Conservation (phyloP, 2,797 vertebrate genomes). For the Anguilla pacifica region DNA sequence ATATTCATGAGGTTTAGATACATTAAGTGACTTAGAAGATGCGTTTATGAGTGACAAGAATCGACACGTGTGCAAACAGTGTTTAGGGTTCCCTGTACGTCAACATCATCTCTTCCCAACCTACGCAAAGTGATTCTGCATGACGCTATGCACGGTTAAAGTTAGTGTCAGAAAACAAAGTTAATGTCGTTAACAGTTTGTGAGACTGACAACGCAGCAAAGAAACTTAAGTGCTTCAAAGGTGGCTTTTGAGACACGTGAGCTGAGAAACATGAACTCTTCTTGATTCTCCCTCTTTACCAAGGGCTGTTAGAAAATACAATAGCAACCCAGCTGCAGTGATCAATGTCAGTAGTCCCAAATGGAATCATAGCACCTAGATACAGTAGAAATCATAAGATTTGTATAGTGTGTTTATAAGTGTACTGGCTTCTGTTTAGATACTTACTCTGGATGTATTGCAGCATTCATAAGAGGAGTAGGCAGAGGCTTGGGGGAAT, state of each 20-base stretch:
- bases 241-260: background rate
- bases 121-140: background rate
- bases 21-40: background rate
- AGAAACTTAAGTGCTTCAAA: background rate
- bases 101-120: background rate
- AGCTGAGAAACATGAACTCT: background rate
- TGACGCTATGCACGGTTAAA: background rate
- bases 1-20: background rate
- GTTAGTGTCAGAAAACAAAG: background rate
- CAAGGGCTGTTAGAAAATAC: background rate
- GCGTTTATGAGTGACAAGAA: background rate
- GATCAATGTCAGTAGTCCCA: background rate
- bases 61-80: background rate
- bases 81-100: background rate
- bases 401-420: slow-evolving; percentile 6
- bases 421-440: slow-evolving; percentile 33
- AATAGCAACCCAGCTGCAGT: background rate
- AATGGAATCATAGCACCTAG: background rate
- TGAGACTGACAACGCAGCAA: background rate
- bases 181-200: background rate
- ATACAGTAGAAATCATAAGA: background rate
- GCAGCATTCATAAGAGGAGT: slow-evolving; percentile 38
- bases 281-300: background rate
- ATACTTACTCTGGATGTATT: slow-evolving; percentile 33
- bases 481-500: slow-evolving; percentile 39